Conservation (phyloP, 2,888 invertebrate species). For the Hipparchia sbordonii region DNA sequence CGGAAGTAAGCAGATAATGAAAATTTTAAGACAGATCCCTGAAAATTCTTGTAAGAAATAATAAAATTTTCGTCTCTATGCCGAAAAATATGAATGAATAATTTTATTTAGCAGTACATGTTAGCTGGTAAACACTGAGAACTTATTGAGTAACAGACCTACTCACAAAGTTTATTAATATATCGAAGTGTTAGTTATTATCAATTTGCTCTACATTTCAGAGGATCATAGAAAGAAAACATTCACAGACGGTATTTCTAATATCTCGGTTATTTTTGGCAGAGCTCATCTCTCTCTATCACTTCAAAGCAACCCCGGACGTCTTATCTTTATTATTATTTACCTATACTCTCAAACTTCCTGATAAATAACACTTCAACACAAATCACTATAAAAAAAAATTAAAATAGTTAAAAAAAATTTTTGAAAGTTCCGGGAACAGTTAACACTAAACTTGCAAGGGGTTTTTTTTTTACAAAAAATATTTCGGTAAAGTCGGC, state of each 20-base stretch:
- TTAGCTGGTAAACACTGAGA: not conserved
- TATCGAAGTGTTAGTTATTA: slow-evolving; percentile 14
- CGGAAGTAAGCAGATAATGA: not conserved
- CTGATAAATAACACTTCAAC: slow-evolving; percentile 35
- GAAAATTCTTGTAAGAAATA: too few species aligned
- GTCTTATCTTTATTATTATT: slow-evolving; percentile 65
- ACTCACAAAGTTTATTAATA: slow-evolving; percentile 6
- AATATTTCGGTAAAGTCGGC: slow-evolving; percentile 11
- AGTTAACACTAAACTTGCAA: slow-evolving; percentile 3
- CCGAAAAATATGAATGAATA: too few species aligned
- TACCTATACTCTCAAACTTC: slow-evolving; percentile 39
- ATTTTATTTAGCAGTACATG: not conserved
- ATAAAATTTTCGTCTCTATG: too few species aligned
- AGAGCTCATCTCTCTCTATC: slow-evolving; percentile 60
- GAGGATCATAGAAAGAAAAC: slow-evolving; percentile 25
- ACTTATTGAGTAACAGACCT: too few species aligned
- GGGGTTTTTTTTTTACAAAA: not conserved
- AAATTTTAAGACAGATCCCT: too few species aligned
- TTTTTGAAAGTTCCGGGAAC: slow-evolving; percentile 10
- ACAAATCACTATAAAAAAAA: not conserved
- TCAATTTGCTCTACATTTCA: slow-evolving; percentile 25
- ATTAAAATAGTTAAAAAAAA: not conserved
- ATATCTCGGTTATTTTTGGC: slow-evolving; percentile 56
- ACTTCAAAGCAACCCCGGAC: slow-evolving; percentile 63
- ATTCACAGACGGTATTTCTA: slow-evolving; percentile 32